Base-by-base conservation (phyloP, 2,888 invertebrate genomes). In the Drosophila leonis region DNA sequence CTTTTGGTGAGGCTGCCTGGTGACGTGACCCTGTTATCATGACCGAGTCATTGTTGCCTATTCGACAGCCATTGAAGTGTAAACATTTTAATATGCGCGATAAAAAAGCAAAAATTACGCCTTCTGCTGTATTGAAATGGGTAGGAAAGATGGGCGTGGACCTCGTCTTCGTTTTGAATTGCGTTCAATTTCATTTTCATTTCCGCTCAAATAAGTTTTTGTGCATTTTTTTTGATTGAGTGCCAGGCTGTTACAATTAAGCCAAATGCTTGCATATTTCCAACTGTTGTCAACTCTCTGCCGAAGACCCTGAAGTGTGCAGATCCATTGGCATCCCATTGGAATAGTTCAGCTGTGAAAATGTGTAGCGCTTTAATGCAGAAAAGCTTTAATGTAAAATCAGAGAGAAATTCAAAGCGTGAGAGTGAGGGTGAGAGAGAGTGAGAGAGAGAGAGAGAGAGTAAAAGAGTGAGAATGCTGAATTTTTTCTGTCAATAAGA, bases 81-180 rank as follows among this genome's bases (percentile, higher is more conserved):
- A 83, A 86, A 78, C 69, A 86, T 88, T 86, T 88, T 83, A 88
- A 88, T 83, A 83, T 88, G 63, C 67, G 63, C 83, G 80, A 88
- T 85, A 77, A 86, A 31, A 27, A 78, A 56, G 54, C 63, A 54
- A 35, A 29, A 64, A 55, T 67, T 12, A 46, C 33, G 44, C 57
- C 44, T 35, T 44, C 49, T 49, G 3, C 27, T 18, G 2, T 29
- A n/a, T 44, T 4, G 29, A 12, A 15, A 18, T n/a, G 33, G 24
- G 15, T 42, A 6, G 20, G 15, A 12, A 4, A 4, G 10, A 24
- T 24, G 24, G 48, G 13, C n/a, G 12, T 57, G 42, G 13, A 13
- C 20, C 44, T 66, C 63, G 42, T 73, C 69, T 59, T 63, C 74
- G 52, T 27, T 77, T 83, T 74, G 80, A 76, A 80, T 80, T 66